Base-by-base conservation (phyloP, 2,797 vertebrate species). In the Gymnocypris eckloni region DNA sequence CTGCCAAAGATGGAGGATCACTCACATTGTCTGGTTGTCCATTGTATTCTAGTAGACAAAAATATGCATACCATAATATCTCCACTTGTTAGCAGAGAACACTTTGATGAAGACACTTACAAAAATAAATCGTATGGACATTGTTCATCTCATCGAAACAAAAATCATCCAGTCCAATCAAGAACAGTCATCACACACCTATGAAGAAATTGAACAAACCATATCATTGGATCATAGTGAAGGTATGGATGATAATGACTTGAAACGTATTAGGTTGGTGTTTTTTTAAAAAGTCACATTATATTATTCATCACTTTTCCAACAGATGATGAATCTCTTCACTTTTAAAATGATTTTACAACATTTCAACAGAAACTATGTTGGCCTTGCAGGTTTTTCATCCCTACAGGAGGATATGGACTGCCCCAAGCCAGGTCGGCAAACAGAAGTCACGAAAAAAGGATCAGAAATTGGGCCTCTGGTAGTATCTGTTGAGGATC, bases 101-200 rank as follows among this genome's bases (percentile, higher is more conserved):
- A 94, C 83, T 56, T 93, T 99, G 89, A 96, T 97, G 67, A 94
- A 95, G 39, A 97, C 95, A 89, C 95, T 99, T 56, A 98, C 97
- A 4, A 98, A 97, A 93, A 99, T 99, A 92, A 99, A 99, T 91
- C 95, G 98, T 22, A 99, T 99, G 98, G 98, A 99, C 91, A 99
- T 99, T 0, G 98, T 99, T 87, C 98, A 99, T 90, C 96, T 99
- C 25, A 97, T 98, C 92, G 96, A 99, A 94, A 96, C 94, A 86
- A 96, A 95, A 81, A 94, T 95, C 28, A 93, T 93, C 12, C 96
- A 97, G 90, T 93, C 95, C 6, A 64, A 85, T 85, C 94, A 94
- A 91, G 95, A 94, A 8, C 96, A 95, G 2, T 89, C 95, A 66
- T 90, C 95, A 50, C 95, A 96, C 59, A 95, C 96, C 3, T 98